These are phyloP conservation scores for Hydrozoanthus gracilis DNA, from an alignment of 92 coral and sea anemone genomes.

Conservation along the genomic window DNA sequence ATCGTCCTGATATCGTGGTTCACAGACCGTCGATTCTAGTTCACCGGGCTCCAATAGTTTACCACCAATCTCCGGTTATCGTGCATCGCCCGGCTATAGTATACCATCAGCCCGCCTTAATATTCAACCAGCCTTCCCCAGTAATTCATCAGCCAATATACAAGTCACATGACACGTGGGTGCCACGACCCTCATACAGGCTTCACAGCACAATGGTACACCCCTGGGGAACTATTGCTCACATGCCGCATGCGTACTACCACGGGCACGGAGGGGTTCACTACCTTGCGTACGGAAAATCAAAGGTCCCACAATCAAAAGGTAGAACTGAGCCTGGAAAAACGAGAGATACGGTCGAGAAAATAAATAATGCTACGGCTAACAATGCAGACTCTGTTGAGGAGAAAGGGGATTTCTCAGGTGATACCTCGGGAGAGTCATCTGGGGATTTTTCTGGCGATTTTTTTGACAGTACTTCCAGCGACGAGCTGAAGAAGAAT, in stretches of 20 bases:
- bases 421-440: constrained; percentile 48
- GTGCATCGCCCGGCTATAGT: constrained; percentile 96
- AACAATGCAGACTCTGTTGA: constrained; percentile 19
- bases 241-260: constrained; percentile 76
- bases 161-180: constrained; percentile 85
- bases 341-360: constrained; percentile 33
- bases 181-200: constrained; percentile 65
- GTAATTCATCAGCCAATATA: constrained; percentile 83
- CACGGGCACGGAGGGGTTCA: constrained; percentile 73
- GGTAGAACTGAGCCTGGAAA: not conserved
- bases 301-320: constrained; percentile 71
- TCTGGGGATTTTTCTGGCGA: constrained; percentile 57
- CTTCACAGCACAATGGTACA: constrained; percentile 69
- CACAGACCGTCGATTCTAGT: constrained; percentile 96
- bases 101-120: constrained; percentile 87
- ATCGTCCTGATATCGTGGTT: constrained; percentile 95
- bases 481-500: not conserved
- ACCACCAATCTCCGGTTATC: constrained; percentile 96
- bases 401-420: constrained; percentile 19
- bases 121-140: constrained; percentile 91
- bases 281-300: constrained; percentile 81
- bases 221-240: constrained; percentile 67
- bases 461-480: not conserved
- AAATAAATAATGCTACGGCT: constrained; percentile 40
- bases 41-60: constrained; percentile 93